Evolutionary conservation across 2,888 invertebrate species (phyloP).

Genomic region (Melieria omissa): DNA sequence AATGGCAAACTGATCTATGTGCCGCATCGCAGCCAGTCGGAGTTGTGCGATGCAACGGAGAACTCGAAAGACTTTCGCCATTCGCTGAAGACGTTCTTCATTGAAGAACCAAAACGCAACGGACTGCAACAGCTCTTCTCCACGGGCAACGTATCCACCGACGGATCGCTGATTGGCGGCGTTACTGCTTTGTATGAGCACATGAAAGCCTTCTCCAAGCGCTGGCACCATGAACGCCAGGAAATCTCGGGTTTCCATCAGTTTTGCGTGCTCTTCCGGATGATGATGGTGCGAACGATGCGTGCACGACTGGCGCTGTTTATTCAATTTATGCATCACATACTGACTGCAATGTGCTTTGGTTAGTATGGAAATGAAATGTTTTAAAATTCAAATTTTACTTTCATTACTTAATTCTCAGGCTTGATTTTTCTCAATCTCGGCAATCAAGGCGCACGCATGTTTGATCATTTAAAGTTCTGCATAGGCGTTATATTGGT

Average conservation of each 20-base stretch:
- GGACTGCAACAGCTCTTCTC: constrained; percentile 48
- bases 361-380: constrained; percentile 49
- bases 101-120: constrained; percentile 55
- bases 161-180: constrained; percentile 54
- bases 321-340: constrained; percentile 74
- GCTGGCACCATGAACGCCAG: constrained; percentile 63
- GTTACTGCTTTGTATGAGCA: constrained; percentile 67
- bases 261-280: constrained; percentile 70
- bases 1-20: constrained; percentile 70
- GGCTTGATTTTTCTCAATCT: constrained; percentile 73
- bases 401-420: constrained; percentile 45
- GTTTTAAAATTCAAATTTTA: background rate
- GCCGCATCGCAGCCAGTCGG: constrained; percentile 23
- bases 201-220: constrained; percentile 68
- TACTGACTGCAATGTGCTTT: constrained; percentile 71
- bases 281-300: constrained; percentile 73
- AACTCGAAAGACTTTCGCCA: constrained; percentile 60
- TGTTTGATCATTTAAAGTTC: constrained; percentile 77
- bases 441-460: constrained; percentile 74
- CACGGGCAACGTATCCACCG: constrained; percentile 52
- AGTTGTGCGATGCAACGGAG: constrained; percentile 8
- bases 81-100: constrained; percentile 63
- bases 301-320: constrained; percentile 72
- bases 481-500: constrained; percentile 75
- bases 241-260: constrained; percentile 71